phyloP scores from a whole-genome alignment of 2,888 invertebrate genomes.

The Danaus chrysippus region DNA sequence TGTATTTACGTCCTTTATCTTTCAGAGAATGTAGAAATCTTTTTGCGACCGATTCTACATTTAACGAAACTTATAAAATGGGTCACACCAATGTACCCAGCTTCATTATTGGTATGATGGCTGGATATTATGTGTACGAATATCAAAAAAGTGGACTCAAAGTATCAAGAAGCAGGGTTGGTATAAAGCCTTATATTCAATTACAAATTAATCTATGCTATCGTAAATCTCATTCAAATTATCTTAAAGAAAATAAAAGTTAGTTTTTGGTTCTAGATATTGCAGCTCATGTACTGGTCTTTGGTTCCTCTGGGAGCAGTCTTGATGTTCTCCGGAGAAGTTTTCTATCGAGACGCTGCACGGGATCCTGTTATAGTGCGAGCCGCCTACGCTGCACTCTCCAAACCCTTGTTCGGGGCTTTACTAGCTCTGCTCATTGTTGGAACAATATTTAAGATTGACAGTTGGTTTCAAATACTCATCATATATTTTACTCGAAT shows the following conservation, averaged over 20 bases:
- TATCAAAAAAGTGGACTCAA: slow-evolving; percentile 36
- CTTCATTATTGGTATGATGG: slow-evolving; percentile 42
- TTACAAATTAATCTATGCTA: not conserved
- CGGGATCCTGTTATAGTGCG: slow-evolving; percentile 29
- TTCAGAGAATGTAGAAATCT: slow-evolving; percentile 31
- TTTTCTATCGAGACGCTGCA: slow-evolving; percentile 41
- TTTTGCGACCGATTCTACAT: slow-evolving; percentile 36
- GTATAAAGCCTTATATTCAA: not conserved
- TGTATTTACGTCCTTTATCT: not conserved
- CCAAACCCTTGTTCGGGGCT: slow-evolving; percentile 39
- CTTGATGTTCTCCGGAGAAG: slow-evolving; percentile 32
- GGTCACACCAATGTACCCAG: slow-evolving; percentile 46
- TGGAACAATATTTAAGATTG: slow-evolving; percentile 40
- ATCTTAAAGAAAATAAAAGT: not conserved
- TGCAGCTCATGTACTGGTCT: slow-evolving; percentile 38
- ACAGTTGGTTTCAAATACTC: slow-evolving; percentile 39
- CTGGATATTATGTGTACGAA: slow-evolving; percentile 42
- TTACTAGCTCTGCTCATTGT: slow-evolving; percentile 27
- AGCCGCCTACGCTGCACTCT: slow-evolving; percentile 32
- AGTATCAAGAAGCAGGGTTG: slow-evolving; percentile 35
- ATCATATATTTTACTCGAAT: not conserved
- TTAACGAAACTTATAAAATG: slow-evolving; percentile 44
- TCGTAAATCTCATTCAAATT: not conserved
- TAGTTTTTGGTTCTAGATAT: slow-evolving; percentile 36
- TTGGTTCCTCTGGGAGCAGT: slow-evolving; percentile 28